These are phyloP conservation scores for Agonum fuliginosum DNA, from an alignment of 2,888 invertebrate genomes.

Conservation along the genomic window DNA sequence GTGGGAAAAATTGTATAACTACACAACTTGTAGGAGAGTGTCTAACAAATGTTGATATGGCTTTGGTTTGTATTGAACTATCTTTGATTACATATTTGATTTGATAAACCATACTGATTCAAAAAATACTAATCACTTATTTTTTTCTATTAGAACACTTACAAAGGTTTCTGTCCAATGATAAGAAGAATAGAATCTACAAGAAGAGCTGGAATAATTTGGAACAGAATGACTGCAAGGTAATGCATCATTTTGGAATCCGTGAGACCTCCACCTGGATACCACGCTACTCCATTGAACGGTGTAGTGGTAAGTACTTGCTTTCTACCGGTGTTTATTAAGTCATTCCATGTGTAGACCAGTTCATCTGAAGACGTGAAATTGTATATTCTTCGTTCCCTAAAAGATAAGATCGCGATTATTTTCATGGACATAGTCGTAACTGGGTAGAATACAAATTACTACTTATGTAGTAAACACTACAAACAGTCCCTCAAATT, in stretches of 20 bases:
- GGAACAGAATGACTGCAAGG: slow-evolving; percentile 89
- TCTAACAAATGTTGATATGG: no score
- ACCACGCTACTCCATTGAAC: slow-evolving; percentile 89
- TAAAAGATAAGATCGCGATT: no score
- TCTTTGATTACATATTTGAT: no score
- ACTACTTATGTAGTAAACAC: no score
- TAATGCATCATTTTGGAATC: slow-evolving; percentile 85
- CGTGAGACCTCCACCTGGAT: slow-evolving; percentile 91
- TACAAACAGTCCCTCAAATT: no score
- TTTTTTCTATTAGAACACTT: slow-evolving; percentile 74
- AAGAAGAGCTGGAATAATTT: slow-evolving; percentile 91
- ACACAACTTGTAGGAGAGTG: no score
- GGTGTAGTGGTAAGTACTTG: slow-evolving; percentile 87
- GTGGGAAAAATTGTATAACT: no score
- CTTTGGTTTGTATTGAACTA: no score
- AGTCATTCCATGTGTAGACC: slow-evolving; percentile 90
- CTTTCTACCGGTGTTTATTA: slow-evolving; percentile 87
- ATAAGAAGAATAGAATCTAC: slow-evolving; percentile 86
- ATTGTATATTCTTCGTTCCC: slow-evolving; percentile 79
- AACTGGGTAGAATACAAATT: no score
- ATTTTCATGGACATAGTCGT: no score
- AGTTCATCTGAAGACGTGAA: slow-evolving; percentile 88
- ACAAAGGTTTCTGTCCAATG: slow-evolving; percentile 92
- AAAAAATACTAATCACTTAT: no score
- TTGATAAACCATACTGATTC: no score